These are phyloP conservation scores for Chromobotia macracanthus DNA, from an alignment of 2,797 vertebrate species.

Conservation along the genomic window DNA sequence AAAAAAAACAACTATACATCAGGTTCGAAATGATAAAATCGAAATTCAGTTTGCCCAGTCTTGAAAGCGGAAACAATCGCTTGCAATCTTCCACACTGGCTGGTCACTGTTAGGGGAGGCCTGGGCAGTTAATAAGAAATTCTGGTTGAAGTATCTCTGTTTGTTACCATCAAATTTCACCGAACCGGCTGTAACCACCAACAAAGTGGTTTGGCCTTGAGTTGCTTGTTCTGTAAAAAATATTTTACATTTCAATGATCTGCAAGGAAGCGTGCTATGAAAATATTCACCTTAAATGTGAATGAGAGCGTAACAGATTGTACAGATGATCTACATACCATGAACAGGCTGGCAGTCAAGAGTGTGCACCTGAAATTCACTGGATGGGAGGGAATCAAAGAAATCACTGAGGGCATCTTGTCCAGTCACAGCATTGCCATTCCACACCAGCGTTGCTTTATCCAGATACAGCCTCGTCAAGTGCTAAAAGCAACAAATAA, in stretches of 20 bases:
- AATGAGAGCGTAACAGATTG: background rate
- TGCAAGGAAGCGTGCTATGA: background rate
- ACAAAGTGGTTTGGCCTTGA: constrained; percentile 89
- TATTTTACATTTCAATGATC: background rate
- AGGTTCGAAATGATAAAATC: background rate
- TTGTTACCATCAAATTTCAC: constrained; percentile 97
- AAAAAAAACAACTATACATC: background rate
- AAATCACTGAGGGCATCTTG: constrained; percentile 89
- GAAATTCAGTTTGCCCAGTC: constrained; percentile 84
- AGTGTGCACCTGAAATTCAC: constrained; percentile 91
- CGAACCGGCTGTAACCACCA: constrained; percentile 89
- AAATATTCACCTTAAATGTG: background rate
- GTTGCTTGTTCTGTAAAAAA: constrained; percentile 88
- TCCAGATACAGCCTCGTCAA: constrained; percentile 91
- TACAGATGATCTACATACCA: constrained; percentile 69
- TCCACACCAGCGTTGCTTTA: constrained; percentile 95
- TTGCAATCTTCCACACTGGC: constrained; percentile 96
- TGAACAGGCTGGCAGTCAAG: constrained; percentile 97
- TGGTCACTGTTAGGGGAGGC: constrained; percentile 82
- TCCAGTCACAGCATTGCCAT: constrained; percentile 90
- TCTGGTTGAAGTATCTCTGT: constrained; percentile 94
- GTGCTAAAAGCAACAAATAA: constrained; percentile 72
- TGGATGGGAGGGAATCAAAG: constrained; percentile 94
- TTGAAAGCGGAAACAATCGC: constrained; percentile 96
- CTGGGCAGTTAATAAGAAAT: constrained; percentile 92